These are phyloP conservation scores for Abramis brama DNA, from an alignment of 2,113 vertebrate genomes.

Conservation along the genomic window DNA sequence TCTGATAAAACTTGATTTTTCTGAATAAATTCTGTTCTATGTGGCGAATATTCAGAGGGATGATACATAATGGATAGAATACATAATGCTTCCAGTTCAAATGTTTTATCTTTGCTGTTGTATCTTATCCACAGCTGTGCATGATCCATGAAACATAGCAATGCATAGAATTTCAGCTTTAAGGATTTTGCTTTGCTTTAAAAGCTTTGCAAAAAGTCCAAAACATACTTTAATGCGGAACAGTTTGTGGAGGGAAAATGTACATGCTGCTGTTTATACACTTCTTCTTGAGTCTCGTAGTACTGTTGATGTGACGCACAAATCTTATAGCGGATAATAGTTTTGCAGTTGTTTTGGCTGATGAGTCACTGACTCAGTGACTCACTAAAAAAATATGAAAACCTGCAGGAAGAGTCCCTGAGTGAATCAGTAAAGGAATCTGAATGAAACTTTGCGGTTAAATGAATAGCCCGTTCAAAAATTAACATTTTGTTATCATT, in stretches of 20 bases:
- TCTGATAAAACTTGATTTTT: constrained; percentile 66
- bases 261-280: neutral
- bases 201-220: neutral
- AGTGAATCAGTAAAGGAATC: neutral
- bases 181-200: neutral
- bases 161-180: neutral
- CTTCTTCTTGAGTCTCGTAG: neutral
- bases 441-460: neutral
- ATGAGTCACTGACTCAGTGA: neutral
- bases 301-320: neutral
- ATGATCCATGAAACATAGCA: neutral
- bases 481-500: no score
- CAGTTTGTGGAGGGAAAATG: neutral
- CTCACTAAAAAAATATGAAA: neutral
- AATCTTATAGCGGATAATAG: neutral
- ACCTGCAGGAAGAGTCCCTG: neutral
- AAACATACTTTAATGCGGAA: neutral
- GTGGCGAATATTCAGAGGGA: neutral
- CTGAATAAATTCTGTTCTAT: constrained; percentile 52
- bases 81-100: neutral
- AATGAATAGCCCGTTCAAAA: neutral
- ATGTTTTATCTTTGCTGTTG: constrained; percentile 1
- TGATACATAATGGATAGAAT: neutral
- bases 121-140: neutral
- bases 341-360: neutral